Percentiles rank a stretch among this genome's conserved stretches.
phyloP scores from a whole-genome alignment of 2,113 vertebrate species.

The Gobiocypris rarus region DNA sequence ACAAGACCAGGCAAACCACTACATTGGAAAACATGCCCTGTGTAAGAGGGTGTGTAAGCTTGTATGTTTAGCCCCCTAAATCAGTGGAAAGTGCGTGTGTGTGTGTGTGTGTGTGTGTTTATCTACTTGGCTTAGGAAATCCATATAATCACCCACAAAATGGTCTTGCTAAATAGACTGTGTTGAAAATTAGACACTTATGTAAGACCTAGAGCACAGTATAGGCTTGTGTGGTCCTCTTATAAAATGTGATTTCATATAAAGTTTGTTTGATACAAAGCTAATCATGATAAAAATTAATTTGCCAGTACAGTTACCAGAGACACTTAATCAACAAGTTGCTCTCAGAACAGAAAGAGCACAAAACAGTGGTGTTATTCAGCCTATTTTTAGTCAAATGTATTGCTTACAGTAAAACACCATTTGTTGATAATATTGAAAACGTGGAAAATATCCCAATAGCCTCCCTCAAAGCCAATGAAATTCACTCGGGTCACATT shows the following conservation, averaged over 20 bases:
- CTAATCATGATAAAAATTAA: background rate
- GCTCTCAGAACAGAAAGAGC: background rate
- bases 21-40: constrained; percentile 39
- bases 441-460: background rate
- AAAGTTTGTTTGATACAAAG: background rate
- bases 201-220: background rate
- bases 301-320: background rate
- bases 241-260: background rate
- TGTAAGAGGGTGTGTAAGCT: constrained; percentile 33
- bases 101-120: background rate
- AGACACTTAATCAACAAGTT: background rate
- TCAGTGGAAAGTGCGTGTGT: constrained; percentile 1
- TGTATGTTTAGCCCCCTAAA: constrained; percentile 32
- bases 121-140: background rate
- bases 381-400: background rate
- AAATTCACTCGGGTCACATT: background rate
- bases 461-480: background rate
- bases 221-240: background rate
- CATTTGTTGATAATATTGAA: background rate
- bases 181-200: background rate
- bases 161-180: background rate
- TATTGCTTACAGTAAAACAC: background rate
- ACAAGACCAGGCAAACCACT: constrained; percentile 19
- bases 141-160: constrained; percentile 11
- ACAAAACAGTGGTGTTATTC: background rate